Evolutionary conservation across 2,113 vertebrate genomes (phyloP).

Genomic region (Canis aureus): DNA sequence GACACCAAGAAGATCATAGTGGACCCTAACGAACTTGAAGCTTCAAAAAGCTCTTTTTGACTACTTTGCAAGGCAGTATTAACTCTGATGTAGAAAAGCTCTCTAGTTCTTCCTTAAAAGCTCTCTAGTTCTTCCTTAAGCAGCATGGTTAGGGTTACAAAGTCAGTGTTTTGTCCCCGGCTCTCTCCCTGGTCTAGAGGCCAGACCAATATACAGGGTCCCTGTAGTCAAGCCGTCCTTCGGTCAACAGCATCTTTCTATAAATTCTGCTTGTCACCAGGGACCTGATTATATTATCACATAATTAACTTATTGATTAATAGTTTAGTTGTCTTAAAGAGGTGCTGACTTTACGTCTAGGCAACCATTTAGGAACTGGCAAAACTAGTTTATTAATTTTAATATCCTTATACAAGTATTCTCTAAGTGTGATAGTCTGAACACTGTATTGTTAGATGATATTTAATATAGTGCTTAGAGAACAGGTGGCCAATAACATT

Average conservation of each 20-base stretch:
- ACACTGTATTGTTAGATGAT: neutral
- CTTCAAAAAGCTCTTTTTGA: neutral
- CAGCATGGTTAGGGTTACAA: neutral
- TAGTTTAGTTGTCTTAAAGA: slow-evolving; percentile 38
- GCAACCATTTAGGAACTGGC: neutral
- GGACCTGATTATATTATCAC: neutral
- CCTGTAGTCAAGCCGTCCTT: neutral
- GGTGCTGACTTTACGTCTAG: neutral
- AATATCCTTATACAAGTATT: slow-evolving; percentile 55
- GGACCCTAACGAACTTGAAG: neutral
- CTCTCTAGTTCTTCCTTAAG: neutral
- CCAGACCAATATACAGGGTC: neutral
- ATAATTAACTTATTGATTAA: slow-evolving; percentile 42
- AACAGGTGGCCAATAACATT: neutral
- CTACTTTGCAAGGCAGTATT: neutral
- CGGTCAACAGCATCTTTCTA: neutral
- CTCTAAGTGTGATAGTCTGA: neutral
- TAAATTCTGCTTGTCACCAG: slow-evolving; percentile 37
- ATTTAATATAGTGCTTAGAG: neutral
- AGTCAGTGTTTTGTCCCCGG: neutral
- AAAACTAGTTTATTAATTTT: slow-evolving; percentile 46
- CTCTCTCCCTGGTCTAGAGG: neutral
- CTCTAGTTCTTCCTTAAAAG: neutral
- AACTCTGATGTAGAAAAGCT: slow-evolving; percentile 2
- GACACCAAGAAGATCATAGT: neutral